Conservation (phyloP, 2,888 invertebrate species). For the Lasioglossum marginatum region DNA sequence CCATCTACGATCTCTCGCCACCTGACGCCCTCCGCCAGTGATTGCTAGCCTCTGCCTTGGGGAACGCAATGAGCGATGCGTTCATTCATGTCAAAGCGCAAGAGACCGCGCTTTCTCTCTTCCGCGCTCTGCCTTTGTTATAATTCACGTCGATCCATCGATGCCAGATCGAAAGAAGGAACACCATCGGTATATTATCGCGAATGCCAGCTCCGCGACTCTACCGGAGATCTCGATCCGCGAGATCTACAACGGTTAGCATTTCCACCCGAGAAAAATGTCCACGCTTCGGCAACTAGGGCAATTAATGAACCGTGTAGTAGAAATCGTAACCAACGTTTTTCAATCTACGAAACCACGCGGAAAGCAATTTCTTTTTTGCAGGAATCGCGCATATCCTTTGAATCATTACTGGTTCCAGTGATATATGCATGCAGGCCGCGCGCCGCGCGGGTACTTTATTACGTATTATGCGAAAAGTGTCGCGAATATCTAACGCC, state of each 20-base stretch:
- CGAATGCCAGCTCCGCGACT: constrained; percentile 1
- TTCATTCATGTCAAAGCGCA: constrained; percentile 74
- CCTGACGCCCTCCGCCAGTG: constrained; percentile 78
- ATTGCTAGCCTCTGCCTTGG: constrained; percentile 73
- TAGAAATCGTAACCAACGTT: constrained; percentile 30
- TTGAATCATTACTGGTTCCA: constrained; percentile 32
- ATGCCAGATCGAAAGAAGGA: constrained; percentile 15
- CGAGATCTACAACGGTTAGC: constrained; percentile 30
- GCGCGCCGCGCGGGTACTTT: neutral
- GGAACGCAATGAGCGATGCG: constrained; percentile 72
- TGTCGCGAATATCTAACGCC: neutral
- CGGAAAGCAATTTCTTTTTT: constrained; percentile 33
- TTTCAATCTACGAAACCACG: constrained; percentile 15
- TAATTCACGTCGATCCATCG: constrained; percentile 49
- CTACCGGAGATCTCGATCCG: constrained; percentile 30
- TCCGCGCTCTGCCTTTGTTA: constrained; percentile 26
- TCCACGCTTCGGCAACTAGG: constrained; percentile 48
- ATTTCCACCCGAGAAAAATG: constrained; percentile 40
- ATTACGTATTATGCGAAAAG: constrained; percentile 29
- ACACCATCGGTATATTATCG: neutral
- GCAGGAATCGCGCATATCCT: constrained; percentile 19
- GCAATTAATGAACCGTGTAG: constrained; percentile 52
- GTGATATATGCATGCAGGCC: neutral
- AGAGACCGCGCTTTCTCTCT: constrained; percentile 7
- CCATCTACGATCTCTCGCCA: constrained; percentile 73